phyloP scores from a whole-genome alignment of 2,888 invertebrate species.

The Sminthurinus aureus region DNA sequence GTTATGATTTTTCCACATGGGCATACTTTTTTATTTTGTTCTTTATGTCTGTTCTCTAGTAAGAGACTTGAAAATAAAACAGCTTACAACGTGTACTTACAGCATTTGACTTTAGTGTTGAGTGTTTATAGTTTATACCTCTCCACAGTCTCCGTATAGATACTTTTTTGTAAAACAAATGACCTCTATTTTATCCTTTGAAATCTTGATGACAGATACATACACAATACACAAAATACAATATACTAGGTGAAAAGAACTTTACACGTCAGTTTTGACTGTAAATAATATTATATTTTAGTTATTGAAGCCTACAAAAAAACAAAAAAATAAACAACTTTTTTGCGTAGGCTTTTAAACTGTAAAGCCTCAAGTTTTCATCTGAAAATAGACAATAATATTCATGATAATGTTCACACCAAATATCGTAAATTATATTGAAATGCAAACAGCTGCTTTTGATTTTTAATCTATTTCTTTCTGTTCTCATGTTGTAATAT shows the following conservation, averaged over 20 bases:
- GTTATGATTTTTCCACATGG: too few relatives aligned
- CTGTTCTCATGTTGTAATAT: background rate
- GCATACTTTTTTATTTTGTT: too few relatives aligned
- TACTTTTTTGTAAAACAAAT: background rate
- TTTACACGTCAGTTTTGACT: background rate
- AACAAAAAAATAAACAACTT: slow-evolving; percentile 9
- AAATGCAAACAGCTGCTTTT: slow-evolving; percentile 29
- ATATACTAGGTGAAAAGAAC: background rate
- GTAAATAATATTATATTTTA: too few relatives aligned
- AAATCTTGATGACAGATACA: slow-evolving; percentile 5
- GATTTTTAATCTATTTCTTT: background rate
- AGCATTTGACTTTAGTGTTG: too few relatives aligned
- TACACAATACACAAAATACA: background rate
- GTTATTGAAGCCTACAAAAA: background rate
- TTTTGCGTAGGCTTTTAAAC: background rate
- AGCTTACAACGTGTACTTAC: background rate
- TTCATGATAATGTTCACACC: background rate
- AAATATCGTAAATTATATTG: slow-evolving; percentile 25
- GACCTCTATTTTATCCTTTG: slow-evolving; percentile 13
- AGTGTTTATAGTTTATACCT: too few relatives aligned
- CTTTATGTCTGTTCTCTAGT: background rate
- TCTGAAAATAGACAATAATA: background rate
- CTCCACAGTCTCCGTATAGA: too few relatives aligned
- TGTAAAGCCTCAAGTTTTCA: background rate
- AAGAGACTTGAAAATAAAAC: background rate